A percentile compares a stretch with the other conserved stretches of the same genome.
phyloP scores from a whole-genome alignment of 2,888 invertebrate species.

The Cordilura impudica region DNA sequence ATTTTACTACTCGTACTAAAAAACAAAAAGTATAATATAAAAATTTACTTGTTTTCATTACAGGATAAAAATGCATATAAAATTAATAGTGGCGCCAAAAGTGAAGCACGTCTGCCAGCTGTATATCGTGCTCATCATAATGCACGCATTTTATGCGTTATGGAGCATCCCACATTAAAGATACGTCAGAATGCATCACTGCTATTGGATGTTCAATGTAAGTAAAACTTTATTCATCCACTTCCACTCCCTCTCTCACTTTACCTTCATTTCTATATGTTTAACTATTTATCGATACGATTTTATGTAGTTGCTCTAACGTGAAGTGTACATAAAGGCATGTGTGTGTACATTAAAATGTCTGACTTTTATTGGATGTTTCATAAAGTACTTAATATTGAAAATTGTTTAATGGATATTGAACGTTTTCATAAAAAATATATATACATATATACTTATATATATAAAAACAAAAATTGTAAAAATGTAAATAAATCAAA shows the following conservation, averaged over 20 bases:
- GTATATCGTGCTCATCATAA: constrained; percentile 92
- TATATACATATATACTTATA: background rate
- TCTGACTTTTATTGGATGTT: constrained; percentile 15
- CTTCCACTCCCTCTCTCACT: background rate
- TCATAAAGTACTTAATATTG: constrained; percentile 31
- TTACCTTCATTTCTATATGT: too few species aligned
- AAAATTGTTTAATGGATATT: constrained; percentile 35
- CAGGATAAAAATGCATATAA: constrained; percentile 77
- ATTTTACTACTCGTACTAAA: background rate
- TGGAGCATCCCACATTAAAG: constrained; percentile 82
- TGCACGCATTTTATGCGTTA: constrained; percentile 89
- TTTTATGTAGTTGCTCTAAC: too few species aligned
- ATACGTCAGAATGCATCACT: constrained; percentile 78
- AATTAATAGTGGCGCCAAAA: constrained; percentile 79
- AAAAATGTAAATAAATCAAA: background rate
- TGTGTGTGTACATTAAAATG: background rate
- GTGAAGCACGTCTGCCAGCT: constrained; percentile 84
- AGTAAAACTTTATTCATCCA: constrained; percentile 65
- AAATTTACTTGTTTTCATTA: constrained; percentile 40
- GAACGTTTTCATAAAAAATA: background rate
- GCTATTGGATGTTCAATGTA: constrained; percentile 78
- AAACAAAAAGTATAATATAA: background rate
- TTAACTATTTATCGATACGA: too few species aligned
- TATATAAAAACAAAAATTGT: background rate
- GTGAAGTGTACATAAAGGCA: background rate